Conservation (phyloP, 2,113 vertebrate species). For the Perca flavescens region DNA sequence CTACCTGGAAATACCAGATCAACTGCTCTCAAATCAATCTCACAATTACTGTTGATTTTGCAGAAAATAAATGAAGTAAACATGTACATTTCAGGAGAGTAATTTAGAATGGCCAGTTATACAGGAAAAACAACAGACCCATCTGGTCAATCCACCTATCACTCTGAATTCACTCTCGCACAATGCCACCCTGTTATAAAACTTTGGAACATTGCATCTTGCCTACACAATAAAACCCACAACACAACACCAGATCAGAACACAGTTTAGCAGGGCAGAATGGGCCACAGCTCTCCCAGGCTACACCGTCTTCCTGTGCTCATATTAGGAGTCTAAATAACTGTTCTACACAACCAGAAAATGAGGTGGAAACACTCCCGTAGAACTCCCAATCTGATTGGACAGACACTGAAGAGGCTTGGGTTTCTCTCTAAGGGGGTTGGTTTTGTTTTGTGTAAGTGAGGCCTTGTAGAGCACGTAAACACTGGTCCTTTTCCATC, state of each 20-base stretch:
- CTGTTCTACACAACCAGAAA: constrained; percentile 35
- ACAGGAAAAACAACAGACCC: background rate
- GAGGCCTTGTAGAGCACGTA: constrained; percentile 73
- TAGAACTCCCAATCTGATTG: constrained; percentile 59
- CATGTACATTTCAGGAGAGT: background rate
- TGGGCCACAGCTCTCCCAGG: constrained; percentile 39
- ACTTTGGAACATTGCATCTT: constrained; percentile 33
- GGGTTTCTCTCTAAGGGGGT: constrained; percentile 60
- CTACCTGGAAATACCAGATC: background rate
- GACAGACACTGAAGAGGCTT: constrained; percentile 45
- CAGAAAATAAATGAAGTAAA: background rate
- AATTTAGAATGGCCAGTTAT: background rate
- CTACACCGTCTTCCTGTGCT: constrained; percentile 43
- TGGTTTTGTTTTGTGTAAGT: constrained; percentile 75
- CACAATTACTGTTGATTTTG: background rate
- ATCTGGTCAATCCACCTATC: constrained; percentile 19
- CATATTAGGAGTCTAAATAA: constrained; percentile 49
- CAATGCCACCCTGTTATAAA: constrained; percentile 32
- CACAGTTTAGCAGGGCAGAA: constrained; percentile 25
- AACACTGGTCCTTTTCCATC: constrained; percentile 71
- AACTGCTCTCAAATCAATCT: background rate
- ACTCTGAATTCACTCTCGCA: constrained; percentile 5
- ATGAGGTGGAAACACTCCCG: constrained; percentile 56
- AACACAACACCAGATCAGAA: constrained; percentile 23
- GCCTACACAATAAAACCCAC: constrained; percentile 46